Percentiles rank a stretch among this genome's conserved stretches.
These are phyloP conservation scores for Pseudachorutes palmiensis DNA, from an alignment of 1,140 invertebrate species.

Conservation along the genomic window DNA sequence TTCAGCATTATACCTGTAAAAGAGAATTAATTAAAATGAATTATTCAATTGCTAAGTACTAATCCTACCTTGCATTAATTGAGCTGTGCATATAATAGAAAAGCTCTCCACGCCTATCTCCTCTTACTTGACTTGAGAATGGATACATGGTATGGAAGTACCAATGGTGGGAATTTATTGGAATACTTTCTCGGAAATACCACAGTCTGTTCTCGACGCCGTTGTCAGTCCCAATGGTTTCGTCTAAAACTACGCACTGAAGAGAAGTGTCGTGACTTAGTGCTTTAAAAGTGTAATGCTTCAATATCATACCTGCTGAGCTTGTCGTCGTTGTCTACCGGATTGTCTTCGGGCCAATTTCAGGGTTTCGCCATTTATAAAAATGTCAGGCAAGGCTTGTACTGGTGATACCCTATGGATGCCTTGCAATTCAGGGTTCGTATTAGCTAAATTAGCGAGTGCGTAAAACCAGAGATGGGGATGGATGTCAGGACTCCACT, in stretches of 20 bases:
- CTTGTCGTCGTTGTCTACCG: not conserved
- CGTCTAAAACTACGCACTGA: slow-evolving; percentile 19
- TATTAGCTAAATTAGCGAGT: not conserved
- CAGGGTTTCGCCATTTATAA: not conserved
- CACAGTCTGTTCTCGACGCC: slow-evolving; percentile 17
- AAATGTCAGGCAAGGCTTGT: not conserved
- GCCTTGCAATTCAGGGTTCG: not conserved
- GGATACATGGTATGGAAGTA: slow-evolving; percentile 57
- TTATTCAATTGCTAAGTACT: not conserved
- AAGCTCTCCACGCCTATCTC: slow-evolving; percentile 19
- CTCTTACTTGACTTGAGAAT: slow-evolving; percentile 29
- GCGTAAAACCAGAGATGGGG: not conserved
- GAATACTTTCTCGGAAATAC: slow-evolving; percentile 26
- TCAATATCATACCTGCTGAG: not conserved
- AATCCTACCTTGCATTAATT: not conserved
- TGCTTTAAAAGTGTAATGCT: not conserved
- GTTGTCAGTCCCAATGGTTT: slow-evolving; percentile 14
- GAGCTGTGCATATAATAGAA: slow-evolving; percentile 17
- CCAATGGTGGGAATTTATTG: slow-evolving; percentile 50
- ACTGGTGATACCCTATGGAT: not conserved
- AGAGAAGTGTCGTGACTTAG: slow-evolving; percentile 1
- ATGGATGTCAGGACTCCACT: not conserved
- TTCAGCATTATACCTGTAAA: slow-evolving; percentile 15
- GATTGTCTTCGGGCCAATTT: not conserved
- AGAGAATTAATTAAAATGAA: not conserved